A percentile compares a stretch with the other conserved stretches of the same genome.
Conservation (phyloP, 2,888 invertebrate species). For the Oligia latruncula region DNA sequence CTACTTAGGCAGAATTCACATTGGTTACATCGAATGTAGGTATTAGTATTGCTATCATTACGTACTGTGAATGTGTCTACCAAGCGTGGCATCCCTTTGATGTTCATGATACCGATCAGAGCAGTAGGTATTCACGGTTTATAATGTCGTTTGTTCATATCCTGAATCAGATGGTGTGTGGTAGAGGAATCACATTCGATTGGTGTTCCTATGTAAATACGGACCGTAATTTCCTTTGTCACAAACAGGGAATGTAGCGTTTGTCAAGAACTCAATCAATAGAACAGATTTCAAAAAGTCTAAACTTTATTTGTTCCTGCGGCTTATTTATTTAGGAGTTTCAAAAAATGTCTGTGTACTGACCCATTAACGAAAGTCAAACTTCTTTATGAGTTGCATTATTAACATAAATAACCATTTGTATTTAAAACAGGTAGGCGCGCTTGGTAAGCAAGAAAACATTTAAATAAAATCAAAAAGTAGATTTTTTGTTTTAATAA, state of each 20-base stretch:
- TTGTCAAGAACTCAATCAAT: background rate
- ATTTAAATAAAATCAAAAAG: background rate
- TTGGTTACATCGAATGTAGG: background rate
- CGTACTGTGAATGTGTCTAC: background rate
- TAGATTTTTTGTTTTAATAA: background rate
- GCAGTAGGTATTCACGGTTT: background rate
- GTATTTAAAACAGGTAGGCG: background rate
- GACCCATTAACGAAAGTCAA: background rate
- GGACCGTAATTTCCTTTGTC: background rate
- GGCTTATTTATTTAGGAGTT: background rate
- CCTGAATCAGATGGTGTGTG: background rate
- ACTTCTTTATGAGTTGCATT: background rate
- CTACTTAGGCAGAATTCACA: background rate
- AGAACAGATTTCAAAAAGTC: background rate
- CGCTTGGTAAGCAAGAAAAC: too few relatives aligned
- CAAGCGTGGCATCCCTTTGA: conserved; percentile 9
- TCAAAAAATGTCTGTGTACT: background rate
- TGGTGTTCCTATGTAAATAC: background rate
- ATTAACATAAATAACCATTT: background rate
- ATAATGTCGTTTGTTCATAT: background rate
- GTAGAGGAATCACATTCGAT: background rate
- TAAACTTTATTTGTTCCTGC: background rate
- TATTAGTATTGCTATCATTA: conserved; percentile 4
- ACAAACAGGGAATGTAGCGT: background rate
- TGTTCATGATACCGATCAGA: background rate